These are phyloP conservation scores for Cydia strobilella DNA, from an alignment of 1,140 invertebrate species.

Conservation along the genomic window DNA sequence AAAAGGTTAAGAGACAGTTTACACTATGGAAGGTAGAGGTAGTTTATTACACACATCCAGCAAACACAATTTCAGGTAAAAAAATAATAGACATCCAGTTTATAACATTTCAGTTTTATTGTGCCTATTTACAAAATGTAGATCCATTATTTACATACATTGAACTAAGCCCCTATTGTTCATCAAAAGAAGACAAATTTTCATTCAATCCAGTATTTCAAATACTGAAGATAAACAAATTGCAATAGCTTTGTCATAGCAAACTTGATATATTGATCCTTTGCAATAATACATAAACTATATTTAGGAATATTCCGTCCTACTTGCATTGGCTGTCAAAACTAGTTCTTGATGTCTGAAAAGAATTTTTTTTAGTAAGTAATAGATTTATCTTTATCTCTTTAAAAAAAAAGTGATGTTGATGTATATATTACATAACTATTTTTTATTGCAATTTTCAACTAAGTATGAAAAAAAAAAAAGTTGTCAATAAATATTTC, in stretches of 20 bases:
- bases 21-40: no score
- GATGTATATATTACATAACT: neutral
- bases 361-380: conserved; percentile 40
- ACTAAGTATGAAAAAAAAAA: no score
- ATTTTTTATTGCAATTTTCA: no score
- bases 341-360: conserved; percentile 71
- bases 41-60: no score
- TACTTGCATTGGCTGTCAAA: conserved; percentile 50
- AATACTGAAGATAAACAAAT: neutral
- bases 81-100: conserved; percentile 1
- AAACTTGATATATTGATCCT: conserved; percentile 1
- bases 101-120: conserved; percentile 17
- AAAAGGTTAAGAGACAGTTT: no score
- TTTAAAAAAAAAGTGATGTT: no score
- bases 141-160: conserved; percentile 23
- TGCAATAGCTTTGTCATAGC: conserved; percentile 9
- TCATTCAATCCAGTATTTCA: neutral
- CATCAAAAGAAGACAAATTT: neutral
- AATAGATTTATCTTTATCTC: no score
- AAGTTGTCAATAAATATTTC: no score
- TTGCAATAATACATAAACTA: neutral
- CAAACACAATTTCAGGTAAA: no score
- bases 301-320: conserved; percentile 54
- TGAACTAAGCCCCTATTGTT: neutral
- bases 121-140: conserved; percentile 14